Evolutionary conservation across 1,140 invertebrate genomes (phyloP).

Genomic region (Anagrus nilaparvatae): DNA sequence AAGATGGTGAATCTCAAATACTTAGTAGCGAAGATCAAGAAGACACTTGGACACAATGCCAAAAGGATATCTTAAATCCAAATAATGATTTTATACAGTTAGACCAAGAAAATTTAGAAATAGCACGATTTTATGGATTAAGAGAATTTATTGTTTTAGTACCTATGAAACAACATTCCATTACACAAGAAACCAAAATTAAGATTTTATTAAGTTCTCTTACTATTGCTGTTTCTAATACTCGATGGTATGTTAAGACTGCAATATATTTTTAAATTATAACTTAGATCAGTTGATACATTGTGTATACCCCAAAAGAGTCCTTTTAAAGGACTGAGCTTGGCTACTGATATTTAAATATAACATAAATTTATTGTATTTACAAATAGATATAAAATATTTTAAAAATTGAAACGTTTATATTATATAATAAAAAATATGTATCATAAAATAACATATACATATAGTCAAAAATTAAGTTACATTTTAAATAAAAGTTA

Average conservation of each 20-base stretch:
- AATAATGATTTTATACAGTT: slow-evolving; percentile 55
- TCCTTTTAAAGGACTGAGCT: too few species aligned
- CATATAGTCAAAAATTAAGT: neutral
- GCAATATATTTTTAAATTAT: neutral
- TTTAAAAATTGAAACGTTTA: too few species aligned
- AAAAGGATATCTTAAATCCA: slow-evolving; percentile 30
- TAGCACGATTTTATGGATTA: slow-evolving; percentile 69
- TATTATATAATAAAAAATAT: too few species aligned
- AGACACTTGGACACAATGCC: slow-evolving; percentile 30
- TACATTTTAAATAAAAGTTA: neutral
- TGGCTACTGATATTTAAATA: too few species aligned
- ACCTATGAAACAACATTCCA: slow-evolving; percentile 46
- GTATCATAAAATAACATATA: too few species aligned
- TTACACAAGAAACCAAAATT: slow-evolving; percentile 67
- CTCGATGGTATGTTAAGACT: slow-evolving; percentile 50
- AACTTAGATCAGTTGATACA: too few species aligned
- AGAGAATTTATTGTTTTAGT: slow-evolving; percentile 73
- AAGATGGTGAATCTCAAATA: slow-evolving; percentile 21
- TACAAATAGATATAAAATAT: too few species aligned
- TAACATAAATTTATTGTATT: too few species aligned
- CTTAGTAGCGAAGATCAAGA: slow-evolving; percentile 27
- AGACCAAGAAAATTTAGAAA: slow-evolving; percentile 43
- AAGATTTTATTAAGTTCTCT: slow-evolving; percentile 80
- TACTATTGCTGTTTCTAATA: slow-evolving; percentile 73
- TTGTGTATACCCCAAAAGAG: too few species aligned